A percentile compares a stretch with the other conserved stretches of the same genome.
Conservation (phyloP, 1,140 invertebrate species). For the Eulimnadia texana region DNA sequence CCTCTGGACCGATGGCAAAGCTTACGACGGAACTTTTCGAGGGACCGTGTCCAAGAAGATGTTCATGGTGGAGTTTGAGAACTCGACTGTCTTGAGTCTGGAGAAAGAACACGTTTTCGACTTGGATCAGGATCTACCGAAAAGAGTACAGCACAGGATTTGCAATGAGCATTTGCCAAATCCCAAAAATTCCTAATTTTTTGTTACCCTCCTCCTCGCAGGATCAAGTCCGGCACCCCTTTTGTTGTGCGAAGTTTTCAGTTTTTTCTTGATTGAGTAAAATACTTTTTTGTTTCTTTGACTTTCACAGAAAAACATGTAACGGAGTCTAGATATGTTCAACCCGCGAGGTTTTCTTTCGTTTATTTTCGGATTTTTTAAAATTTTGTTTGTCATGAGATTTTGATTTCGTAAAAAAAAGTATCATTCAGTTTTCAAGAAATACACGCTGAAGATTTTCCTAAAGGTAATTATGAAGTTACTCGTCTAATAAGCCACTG, state of each 20-base stretch:
- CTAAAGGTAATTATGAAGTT: not conserved
- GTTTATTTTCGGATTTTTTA: no score
- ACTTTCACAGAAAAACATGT: no score
- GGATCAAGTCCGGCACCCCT: not conserved
- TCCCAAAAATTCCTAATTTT: not conserved
- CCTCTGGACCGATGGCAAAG: constrained; percentile 37
- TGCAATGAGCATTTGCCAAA: not conserved
- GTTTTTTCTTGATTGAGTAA: no score
- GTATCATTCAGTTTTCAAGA: not conserved
- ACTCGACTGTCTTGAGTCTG: not conserved
- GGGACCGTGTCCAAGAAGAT: constrained; percentile 22
- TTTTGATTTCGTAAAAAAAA: no score
- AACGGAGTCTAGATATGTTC: no score
- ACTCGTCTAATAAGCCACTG: not conserved
- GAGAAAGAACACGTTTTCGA: not conserved
- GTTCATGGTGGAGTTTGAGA: not conserved
- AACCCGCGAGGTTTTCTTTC: no score
- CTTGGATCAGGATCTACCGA: not conserved
- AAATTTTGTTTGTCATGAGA: no score
- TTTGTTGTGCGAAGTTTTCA: no score
- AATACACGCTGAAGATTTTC: not conserved
- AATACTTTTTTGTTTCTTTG: no score
- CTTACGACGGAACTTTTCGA: constrained; percentile 41
- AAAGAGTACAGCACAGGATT: not conserved
- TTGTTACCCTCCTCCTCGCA: not conserved